These are phyloP conservation scores for Druon quercuslanigerum DNA, from an alignment of 1,140 invertebrate species.

Conservation along the genomic window DNA sequence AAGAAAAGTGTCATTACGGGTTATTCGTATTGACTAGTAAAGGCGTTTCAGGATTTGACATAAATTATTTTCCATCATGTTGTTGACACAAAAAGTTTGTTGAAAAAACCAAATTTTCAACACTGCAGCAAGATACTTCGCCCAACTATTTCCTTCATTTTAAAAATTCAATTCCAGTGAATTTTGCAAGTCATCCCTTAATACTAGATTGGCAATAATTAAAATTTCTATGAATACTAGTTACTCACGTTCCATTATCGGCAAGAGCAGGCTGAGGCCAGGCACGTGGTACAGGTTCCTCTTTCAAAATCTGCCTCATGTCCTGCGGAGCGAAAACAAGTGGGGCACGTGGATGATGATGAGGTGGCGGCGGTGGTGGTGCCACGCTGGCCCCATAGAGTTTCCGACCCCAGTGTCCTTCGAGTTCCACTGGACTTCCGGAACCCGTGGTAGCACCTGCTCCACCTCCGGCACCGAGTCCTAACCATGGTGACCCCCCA, in stretches of 20 bases:
- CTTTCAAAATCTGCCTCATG: conserved; percentile 74
- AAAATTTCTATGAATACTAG: too few species aligned
- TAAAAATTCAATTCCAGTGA: too few species aligned
- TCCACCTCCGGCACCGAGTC: conserved; percentile 68
- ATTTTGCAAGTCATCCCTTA: too few species aligned
- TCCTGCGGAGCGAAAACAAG: conserved; percentile 73
- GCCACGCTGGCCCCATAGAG: conserved; percentile 72
- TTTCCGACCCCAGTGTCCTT: conserved; percentile 73
- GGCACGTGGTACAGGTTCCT: conserved; percentile 72
- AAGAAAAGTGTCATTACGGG: not conserved
- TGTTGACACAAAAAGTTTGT: too few species aligned
- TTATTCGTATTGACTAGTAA: not conserved
- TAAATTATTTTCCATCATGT: too few species aligned
- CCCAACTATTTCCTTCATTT: too few species aligned
- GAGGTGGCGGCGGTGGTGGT: conserved; percentile 71
- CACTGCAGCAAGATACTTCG: too few species aligned
- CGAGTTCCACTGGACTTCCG: conserved; percentile 72
- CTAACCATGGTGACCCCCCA: conserved; percentile 75
- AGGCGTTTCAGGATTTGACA: not conserved
- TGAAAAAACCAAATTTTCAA: too few species aligned
- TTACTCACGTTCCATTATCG: conserved; percentile 72
- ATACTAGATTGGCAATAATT: too few species aligned
- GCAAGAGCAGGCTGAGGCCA: conserved; percentile 72
- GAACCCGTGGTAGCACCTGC: conserved; percentile 59
- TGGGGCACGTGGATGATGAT: conserved; percentile 71